A percentile compares a stretch with the other conserved stretches of the same genome.
phyloP scores from a whole-genome alignment of 1,140 invertebrate genomes.

The Aphelinus atriplicis region DNA sequence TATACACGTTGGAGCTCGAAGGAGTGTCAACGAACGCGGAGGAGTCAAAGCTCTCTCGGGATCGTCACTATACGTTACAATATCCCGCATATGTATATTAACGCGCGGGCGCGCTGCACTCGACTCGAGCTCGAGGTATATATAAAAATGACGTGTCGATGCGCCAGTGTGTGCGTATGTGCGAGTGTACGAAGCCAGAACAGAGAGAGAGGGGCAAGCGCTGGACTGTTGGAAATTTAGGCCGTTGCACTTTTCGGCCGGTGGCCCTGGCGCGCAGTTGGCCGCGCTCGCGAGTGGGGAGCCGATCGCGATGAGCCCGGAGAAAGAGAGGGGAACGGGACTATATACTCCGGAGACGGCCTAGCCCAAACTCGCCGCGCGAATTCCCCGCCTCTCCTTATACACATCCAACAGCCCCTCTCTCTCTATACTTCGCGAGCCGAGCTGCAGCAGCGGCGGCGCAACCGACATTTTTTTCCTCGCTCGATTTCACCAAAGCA shows the following conservation, averaged over 20 bases:
- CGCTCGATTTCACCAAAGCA: conserved; percentile 37
- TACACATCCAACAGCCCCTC: background rate
- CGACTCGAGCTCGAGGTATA: too few relatives aligned
- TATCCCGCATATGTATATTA: too few relatives aligned
- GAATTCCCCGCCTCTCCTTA: conserved; percentile 7
- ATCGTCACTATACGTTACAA: too few relatives aligned
- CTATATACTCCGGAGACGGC: too few relatives aligned
- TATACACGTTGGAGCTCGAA: conserved; percentile 20
- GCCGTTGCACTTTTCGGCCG: conserved; percentile 65
- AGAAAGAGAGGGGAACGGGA: background rate
- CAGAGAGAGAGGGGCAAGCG: too few relatives aligned
- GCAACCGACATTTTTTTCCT: conserved; percentile 30
- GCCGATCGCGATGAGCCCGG: conserved; percentile 31
- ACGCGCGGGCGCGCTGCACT: too few relatives aligned
- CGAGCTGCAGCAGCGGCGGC: background rate
- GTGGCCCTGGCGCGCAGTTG: conserved; percentile 47
- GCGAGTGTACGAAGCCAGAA: background rate
- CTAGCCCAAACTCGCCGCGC: background rate
- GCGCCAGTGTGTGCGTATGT: too few relatives aligned
- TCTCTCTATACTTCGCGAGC: conserved; percentile 12
- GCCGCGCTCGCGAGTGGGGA: conserved; percentile 42
- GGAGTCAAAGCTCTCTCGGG: conserved; percentile 26
- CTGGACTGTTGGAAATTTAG: conserved; percentile 56
- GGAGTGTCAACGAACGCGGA: conserved; percentile 36
- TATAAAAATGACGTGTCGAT: too few relatives aligned